Evolutionary conservation across 2,113 vertebrate genomes (phyloP).

Genomic region (Dromiciops gliroides): DNA sequence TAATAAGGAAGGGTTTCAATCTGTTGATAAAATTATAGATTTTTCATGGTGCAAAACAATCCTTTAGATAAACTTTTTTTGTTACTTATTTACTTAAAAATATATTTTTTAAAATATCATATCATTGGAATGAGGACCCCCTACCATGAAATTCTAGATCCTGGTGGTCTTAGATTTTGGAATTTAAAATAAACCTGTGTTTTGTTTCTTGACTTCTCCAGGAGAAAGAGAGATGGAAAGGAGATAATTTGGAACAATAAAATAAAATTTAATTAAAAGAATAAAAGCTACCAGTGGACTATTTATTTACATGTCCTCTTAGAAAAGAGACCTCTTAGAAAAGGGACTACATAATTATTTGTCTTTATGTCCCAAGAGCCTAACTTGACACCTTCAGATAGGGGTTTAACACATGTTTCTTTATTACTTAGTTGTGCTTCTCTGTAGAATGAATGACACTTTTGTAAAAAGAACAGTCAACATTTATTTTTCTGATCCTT

Average conservation of each 20-base stretch:
- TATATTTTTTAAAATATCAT: not conserved
- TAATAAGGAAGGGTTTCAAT: not conserved
- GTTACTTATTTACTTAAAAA: not conserved
- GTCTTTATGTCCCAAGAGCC: not conserved
- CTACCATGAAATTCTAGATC: not conserved
- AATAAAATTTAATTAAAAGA: not conserved
- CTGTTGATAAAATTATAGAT: not conserved
- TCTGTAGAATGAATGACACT: not conserved
- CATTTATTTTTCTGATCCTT: not conserved
- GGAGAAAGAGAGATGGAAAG: no score
- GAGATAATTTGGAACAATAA: not conserved
- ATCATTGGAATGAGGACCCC: not conserved
- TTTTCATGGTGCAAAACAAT: not conserved
- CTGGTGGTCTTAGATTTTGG: not conserved
- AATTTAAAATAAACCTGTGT: not conserved
- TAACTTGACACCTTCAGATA: not conserved
- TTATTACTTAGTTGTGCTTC: not conserved
- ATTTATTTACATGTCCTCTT: no score
- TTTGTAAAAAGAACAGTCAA: not conserved
- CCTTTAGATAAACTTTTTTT: not conserved
- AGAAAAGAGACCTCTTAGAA: not conserved
- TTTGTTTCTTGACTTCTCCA: not conserved
- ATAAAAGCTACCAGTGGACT: not conserved
- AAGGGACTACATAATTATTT: not conserved
- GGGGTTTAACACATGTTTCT: not conserved